Evolutionary conservation across 2,888 invertebrate species (phyloP).

Genomic region (Xylota segnis): DNA sequence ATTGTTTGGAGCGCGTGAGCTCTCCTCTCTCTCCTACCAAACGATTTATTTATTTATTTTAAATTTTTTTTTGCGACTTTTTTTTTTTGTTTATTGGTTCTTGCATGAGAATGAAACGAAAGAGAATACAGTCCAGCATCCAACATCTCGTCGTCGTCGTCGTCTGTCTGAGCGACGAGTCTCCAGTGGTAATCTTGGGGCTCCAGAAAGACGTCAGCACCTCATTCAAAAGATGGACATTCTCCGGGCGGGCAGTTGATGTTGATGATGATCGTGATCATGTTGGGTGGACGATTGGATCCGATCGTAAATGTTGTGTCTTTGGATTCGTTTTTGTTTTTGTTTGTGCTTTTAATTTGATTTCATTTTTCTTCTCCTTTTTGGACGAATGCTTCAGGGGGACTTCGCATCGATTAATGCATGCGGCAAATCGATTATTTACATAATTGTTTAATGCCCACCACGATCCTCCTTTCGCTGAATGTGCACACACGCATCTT

Average conservation of each 20-base stretch:
- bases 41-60: constrained; percentile 63
- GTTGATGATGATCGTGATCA: constrained; percentile 76
- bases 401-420: constrained; percentile 58
- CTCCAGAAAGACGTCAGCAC: constrained; percentile 70
- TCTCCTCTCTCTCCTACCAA: constrained; percentile 19
- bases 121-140: constrained; percentile 13
- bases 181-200: constrained; percentile 13
- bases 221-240: constrained; percentile 74
- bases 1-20: constrained; percentile 17
- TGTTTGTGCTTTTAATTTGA: constrained; percentile 26
- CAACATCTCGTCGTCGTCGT: constrained; percentile 1
- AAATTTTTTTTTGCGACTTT: constrained; percentile 37
- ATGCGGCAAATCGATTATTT: constrained; percentile 74
- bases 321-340: constrained; percentile 35
- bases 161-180: constrained; percentile 22
- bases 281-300: constrained; percentile 61
- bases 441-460: constrained; percentile 68
- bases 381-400: background rate
- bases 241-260: constrained; percentile 68
- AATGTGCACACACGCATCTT: constrained; percentile 43
- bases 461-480: constrained; percentile 18
- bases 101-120: constrained; percentile 42
- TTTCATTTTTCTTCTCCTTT: background rate
- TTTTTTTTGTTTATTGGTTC: constrained; percentile 15
- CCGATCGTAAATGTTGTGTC: constrained; percentile 53